Evolutionary conservation across 2,888 invertebrate species (phyloP).

Genomic region (Cordilura impudica): DNA sequence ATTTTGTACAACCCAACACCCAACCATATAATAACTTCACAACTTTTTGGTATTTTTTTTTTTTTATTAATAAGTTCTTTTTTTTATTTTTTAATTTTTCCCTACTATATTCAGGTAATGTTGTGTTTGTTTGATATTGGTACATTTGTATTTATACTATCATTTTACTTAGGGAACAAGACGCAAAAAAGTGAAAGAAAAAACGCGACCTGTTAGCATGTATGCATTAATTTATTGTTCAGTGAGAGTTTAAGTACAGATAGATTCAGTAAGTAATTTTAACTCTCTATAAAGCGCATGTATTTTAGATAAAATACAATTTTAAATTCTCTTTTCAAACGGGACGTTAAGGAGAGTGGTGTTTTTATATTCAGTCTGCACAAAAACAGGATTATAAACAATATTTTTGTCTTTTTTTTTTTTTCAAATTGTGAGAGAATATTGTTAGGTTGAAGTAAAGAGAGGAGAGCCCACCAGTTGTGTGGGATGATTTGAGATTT

Average conservation of each 20-base stretch:
- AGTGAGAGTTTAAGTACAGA: neutral
- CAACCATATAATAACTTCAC: too few relatives aligned
- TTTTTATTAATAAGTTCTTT: too few relatives aligned
- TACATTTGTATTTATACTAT: neutral
- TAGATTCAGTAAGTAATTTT: slow-evolving; percentile 9
- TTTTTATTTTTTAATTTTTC: too few relatives aligned
- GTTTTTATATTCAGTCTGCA: neutral
- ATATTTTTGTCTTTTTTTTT: neutral
- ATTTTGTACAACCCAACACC: too few relatives aligned
- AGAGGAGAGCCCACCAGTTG: neutral
- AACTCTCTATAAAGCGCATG: slow-evolving; percentile 6
- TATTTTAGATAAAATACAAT: slow-evolving; percentile 34
- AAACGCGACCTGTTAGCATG: slow-evolving; percentile 63
- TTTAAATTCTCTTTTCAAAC: neutral
- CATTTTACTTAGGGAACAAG: slow-evolving; percentile 8
- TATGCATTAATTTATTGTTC: slow-evolving; percentile 55
- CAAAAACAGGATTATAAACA: slow-evolving; percentile 5
- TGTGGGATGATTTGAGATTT: neutral
- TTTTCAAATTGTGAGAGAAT: neutral
- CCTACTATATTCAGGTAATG: too few relatives aligned
- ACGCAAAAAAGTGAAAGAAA: slow-evolving; percentile 16
- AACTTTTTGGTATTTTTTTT: too few relatives aligned
- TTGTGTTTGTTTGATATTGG: neutral
- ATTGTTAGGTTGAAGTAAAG: neutral
- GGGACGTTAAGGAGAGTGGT: too few relatives aligned